Base-by-base conservation (phyloP, 2,797 vertebrate species). In the Notoglanidium macrostoma region DNA sequence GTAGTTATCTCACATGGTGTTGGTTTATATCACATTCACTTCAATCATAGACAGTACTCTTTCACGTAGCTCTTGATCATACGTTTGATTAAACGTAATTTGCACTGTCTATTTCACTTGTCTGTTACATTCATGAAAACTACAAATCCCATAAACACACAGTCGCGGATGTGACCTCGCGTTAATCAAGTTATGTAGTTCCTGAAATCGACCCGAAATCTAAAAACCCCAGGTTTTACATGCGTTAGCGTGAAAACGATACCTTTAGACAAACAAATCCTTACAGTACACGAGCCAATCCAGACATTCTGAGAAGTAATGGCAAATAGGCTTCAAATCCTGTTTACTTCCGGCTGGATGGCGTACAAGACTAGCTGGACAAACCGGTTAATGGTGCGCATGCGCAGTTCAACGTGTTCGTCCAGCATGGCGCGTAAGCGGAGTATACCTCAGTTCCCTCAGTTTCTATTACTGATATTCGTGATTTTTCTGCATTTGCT, bases 351-450 rank as follows among this genome's bases (percentile, higher is more conserved):
- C 44, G 40, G 2, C 9, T 65, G 29, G 26, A 49, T 82, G 80
- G 49, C 80, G 44, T 29, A 65, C 1, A 21, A 7, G 44, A 1
- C 2, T 29, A 11, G 3, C 59, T 51, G 10, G 29, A 0, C n/a
- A 1, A 23, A 17, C 54, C 26, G 40, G 40, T 35, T 19, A 32
- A 5, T 15, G 1, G 10, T 80, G 49, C 85, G 67, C 86, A 89
- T 84, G 90, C 80, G 76, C 79, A 82, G 26, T 54, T 21, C 0
- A 11, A 84, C 57, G 85, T 29, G 10, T 17, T 92, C 90, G 21
- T 21, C 81, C 84, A 86, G 85, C 87, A 98, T 98, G 98, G 96
- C 96, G 84, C 96, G 96, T 88, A 97, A 94, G 91, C 95, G 91
- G 87, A 90, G 19, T 1, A 78, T 87, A 0, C 91, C 92, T 74